Conservation (phyloP, 2,888 invertebrate genomes). For the Cheilosia vulpina region DNA sequence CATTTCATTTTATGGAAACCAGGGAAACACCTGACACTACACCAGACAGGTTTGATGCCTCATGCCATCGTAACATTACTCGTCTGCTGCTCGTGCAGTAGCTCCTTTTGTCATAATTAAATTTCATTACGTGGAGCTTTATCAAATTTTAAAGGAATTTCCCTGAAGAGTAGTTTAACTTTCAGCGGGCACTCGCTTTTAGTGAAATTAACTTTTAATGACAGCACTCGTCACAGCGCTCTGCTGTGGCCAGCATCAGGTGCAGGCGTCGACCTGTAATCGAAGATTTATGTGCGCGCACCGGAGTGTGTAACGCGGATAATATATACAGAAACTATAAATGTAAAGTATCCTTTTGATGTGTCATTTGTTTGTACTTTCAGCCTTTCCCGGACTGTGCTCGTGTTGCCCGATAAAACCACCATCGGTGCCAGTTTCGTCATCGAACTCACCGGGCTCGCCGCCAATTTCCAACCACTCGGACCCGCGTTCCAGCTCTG, state of each 20-base stretch:
- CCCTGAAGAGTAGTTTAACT: constrained; percentile 74
- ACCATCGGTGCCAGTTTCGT: constrained; percentile 80
- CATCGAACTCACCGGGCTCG: constrained; percentile 81
- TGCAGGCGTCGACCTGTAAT: constrained; percentile 64
- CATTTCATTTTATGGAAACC: constrained; percentile 74
- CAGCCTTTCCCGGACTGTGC: constrained; percentile 91
- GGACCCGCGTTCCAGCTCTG: constrained; percentile 92
- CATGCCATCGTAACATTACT: constrained; percentile 29
- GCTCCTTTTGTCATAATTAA: constrained; percentile 69
- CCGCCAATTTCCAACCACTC: constrained; percentile 79
- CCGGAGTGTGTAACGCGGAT: constrained; percentile 24
- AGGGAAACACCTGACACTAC: constrained; percentile 74
- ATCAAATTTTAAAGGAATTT: constrained; percentile 75
- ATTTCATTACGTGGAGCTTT: constrained; percentile 70
- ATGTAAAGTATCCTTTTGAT: constrained; percentile 44
- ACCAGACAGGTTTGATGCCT: constrained; percentile 65
- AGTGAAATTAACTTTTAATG: constrained; percentile 77
- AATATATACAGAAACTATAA: constrained; percentile 16
- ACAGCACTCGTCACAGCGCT: constrained; percentile 54
- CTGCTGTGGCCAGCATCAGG: constrained; percentile 36
- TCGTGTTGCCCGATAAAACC: constrained; percentile 91
- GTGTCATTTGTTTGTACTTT: constrained; percentile 73
- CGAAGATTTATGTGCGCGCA: constrained; percentile 60
- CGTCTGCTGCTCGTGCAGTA: constrained; percentile 10
- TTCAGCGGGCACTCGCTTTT: constrained; percentile 76